Conservation (phyloP, 92 coral and sea anemone species). For the Isaurus tuberculatus region DNA sequence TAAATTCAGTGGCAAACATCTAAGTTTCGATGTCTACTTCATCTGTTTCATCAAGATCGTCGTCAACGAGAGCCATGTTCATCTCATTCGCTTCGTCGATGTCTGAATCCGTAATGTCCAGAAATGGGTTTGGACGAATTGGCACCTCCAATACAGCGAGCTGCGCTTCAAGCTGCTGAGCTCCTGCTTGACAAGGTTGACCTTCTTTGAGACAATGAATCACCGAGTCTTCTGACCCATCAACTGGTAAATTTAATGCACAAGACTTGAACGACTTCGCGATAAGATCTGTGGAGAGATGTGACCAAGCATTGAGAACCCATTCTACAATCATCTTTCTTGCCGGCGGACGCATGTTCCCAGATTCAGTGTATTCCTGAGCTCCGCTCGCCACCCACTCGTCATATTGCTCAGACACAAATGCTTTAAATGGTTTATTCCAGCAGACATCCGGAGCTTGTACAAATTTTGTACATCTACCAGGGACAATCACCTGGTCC, state of each 20-base stretch:
- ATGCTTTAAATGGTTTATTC: conserved; percentile 70
- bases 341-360: conserved; percentile 66
- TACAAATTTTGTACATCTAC: conserved; percentile 61
- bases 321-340: conserved; percentile 61
- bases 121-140: not conserved
- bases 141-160: conserved; percentile 18
- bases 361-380: conserved; percentile 61
- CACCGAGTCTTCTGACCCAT: not conserved
- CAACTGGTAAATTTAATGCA: not conserved
- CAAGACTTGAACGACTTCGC: not conserved
- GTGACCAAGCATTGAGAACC: not conserved
- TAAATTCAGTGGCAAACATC: not conserved
- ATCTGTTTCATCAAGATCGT: not conserved
- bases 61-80: conserved; percentile 3
- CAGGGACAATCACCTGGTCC: conserved; percentile 68
- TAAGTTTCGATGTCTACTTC: not conserved
- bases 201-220: conserved; percentile 26
- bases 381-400: conserved; percentile 72
- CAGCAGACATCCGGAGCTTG: conserved; percentile 69
- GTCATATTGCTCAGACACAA: conserved; percentile 65
- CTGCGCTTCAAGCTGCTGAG: not conserved
- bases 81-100: not conserved
- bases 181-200: conserved; percentile 21
- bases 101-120: conserved; percentile 17
- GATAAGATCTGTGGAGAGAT: conserved; percentile 14